Base-by-base conservation (phyloP, 1,140 invertebrate genomes). In the Gryllus bimaculatus region DNA sequence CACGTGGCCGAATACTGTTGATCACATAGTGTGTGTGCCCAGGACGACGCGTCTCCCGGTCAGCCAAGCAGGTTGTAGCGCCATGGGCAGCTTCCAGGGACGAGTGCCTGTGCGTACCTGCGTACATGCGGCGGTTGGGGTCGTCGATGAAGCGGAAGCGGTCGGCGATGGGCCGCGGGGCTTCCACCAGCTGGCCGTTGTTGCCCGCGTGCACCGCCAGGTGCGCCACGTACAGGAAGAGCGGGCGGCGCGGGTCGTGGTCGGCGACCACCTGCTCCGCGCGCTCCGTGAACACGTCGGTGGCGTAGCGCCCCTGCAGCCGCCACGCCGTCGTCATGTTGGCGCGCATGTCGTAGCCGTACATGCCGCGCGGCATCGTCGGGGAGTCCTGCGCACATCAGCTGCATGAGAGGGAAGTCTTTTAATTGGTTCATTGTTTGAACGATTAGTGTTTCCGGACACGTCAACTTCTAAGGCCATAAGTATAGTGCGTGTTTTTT, bases 281-380 rank as follows among this genome's bases (percentile, higher is more conserved):
- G 85, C 95, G 92, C 1, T 90, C 85, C 0, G 95, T 93, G 82
- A 95, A 95, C 4, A 97, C 82, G 79, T 95, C 93, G 0, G 95
- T 97, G 2, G 93, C 92, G 84, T 96, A 96, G 83, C 93, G 85
- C 0, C 95, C 95, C 83, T 94, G 92, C 0, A 92, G 84, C 80
- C 95, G 90, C 84, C 91, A 92, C 0, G 92, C 93, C 10, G 92
- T 84, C 2, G 91, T 87, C 81, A 92, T 83, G 80, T 91, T 89
- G 81, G 89, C 85, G 79, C 89, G 88, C 83, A 94, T 88, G 82
- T 93, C 91, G 66, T 92, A 86, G 2, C 93, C 93, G 54, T 13
- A 66, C 10, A 18, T 66, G 0, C 54, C 54, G 2, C 18, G 10
- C 54, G 54, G 10, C 54, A 66, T 18, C 10, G 10, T 10, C 54